phyloP scores from a whole-genome alignment of 1,140 invertebrate species.

The Archivesica marissinica region DNA sequence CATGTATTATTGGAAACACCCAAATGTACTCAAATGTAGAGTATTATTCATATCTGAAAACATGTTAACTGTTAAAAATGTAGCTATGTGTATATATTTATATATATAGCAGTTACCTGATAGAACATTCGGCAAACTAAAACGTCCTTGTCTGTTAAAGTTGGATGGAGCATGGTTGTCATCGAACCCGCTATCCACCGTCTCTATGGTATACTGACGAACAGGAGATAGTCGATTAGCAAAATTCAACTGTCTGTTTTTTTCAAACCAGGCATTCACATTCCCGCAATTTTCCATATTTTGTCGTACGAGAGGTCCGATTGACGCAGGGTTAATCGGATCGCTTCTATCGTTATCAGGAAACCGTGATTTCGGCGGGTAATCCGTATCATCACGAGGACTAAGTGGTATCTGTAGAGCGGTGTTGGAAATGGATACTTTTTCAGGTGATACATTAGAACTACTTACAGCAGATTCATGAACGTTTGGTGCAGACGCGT shows the following conservation, averaged over 20 bases:
- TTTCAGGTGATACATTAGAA: neutral
- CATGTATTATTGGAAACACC: too few species aligned
- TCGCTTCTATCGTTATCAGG: neutral
- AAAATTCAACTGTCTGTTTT: constrained; percentile 4
- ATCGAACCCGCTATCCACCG: constrained; percentile 53
- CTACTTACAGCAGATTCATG: neutral
- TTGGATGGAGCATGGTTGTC: constrained; percentile 5
- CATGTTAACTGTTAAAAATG: too few species aligned
- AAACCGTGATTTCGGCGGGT: neutral
- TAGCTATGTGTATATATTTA: too few species aligned
- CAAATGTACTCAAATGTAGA: too few species aligned
- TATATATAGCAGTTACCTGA: constrained; percentile 41
- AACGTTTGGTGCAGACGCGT: neutral
- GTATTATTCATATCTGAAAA: too few species aligned
- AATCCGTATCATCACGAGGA: neutral
- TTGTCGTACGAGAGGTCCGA: neutral
- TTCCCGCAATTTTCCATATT: neutral
- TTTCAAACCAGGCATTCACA: constrained; percentile 57
- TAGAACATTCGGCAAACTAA: constrained; percentile 32
- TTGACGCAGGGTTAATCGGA: neutral
- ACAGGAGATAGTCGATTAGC: constrained; percentile 5
- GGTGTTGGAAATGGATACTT: neutral
- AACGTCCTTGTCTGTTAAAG: constrained; percentile 21
- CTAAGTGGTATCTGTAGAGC: neutral
- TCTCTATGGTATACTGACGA: constrained; percentile 49